Base-by-base conservation (phyloP, 2,888 invertebrate species). In the Scaptomyza caliginosa region DNA sequence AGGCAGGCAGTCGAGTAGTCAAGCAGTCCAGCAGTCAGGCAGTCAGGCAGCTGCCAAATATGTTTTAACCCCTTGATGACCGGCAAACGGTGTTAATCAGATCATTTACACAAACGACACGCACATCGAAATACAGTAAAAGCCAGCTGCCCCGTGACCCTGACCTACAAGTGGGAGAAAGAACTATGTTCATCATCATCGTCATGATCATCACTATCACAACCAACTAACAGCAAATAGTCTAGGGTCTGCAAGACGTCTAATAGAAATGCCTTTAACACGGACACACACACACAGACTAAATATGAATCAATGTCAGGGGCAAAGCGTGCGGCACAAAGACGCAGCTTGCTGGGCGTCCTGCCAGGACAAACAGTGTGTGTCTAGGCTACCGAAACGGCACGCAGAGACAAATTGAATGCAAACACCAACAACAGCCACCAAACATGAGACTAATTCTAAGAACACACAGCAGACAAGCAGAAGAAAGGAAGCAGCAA, bases 271-370 rank as follows among this genome's bases (percentile, higher is more conserved):
- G 60, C 49, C 38, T 42, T 60, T 17, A 32, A 57, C n/a, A 43
- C 36, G 30, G 19, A 13, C 16, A 26, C 42, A 32, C 43, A 28
- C 16, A 39, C 43, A 23, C 13, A 39, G 7, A 32, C 69, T 74
- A 86, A 88, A 85, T 88, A 89, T 89, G 89, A 89, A 88, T 88
- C 88, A 89, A 88, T 88, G 89, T 89, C 89, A 86, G 67, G 66
- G 67, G 66, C 58, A 69, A 73, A 82, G 86, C 86, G 86, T 79
- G 79, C 66, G 74, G 80, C 73, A 89, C 87, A 89, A 88, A 77
- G 81, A 62, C 89, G 55, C 88, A 89, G 89, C 80, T 80, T 80
- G 80, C 79, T 63, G 77, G 64, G 71, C 71, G 81, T 76, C 80
- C 80, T 85, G 85, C 56, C 69, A 74, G 84, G 86, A 74, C 73